Conservation (phyloP, 23 tunicate genomes). For the Ciona savignyi region DNA sequence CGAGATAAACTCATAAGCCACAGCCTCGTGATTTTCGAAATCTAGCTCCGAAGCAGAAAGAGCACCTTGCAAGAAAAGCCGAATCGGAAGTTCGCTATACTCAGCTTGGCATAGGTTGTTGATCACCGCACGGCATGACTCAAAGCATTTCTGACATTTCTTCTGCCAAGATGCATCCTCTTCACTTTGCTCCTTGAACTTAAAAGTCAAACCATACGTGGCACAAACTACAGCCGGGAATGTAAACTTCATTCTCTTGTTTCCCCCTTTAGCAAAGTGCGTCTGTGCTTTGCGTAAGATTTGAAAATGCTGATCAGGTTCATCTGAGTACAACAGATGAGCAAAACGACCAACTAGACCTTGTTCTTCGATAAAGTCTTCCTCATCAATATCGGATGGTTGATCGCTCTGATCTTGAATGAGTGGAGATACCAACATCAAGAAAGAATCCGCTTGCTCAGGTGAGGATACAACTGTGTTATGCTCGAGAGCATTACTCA, state of each 20-base stretch:
- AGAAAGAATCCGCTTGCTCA: conserved; percentile 48
- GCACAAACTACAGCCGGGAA: conserved; percentile 72
- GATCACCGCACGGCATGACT: conserved; percentile 62
- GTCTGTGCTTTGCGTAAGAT: conserved; percentile 49
- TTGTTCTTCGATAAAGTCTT: conserved; percentile 73
- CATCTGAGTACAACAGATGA: conserved; percentile 50
- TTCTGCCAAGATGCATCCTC: conserved; percentile 83
- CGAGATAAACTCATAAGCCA: conserved; percentile 84
- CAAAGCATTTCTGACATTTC: conserved; percentile 72
- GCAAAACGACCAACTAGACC: conserved; percentile 49
- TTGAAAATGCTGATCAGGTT: conserved; percentile 61
- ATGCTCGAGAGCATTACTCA: conserved; percentile 58
- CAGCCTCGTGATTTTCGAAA: conserved; percentile 75
- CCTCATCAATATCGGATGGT: conserved; percentile 50
- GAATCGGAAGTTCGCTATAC: conserved; percentile 65
- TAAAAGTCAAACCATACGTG: conserved; percentile 36
- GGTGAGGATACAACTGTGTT: conserved; percentile 41
- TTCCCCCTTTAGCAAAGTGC: conserved; percentile 86
- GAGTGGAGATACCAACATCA: conserved; percentile 67
- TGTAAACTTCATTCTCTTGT: conserved; percentile 48
- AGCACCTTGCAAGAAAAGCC: conserved; percentile 85
- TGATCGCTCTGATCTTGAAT: conserved; percentile 89
- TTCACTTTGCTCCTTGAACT: conserved; percentile 48
- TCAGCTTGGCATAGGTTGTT: conserved; percentile 59
- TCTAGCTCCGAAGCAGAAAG: conserved; percentile 61